These are phyloP conservation scores for Acanthococcus lagerstroemiae DNA, from an alignment of 2,888 invertebrate genomes.

Conservation along the genomic window DNA sequence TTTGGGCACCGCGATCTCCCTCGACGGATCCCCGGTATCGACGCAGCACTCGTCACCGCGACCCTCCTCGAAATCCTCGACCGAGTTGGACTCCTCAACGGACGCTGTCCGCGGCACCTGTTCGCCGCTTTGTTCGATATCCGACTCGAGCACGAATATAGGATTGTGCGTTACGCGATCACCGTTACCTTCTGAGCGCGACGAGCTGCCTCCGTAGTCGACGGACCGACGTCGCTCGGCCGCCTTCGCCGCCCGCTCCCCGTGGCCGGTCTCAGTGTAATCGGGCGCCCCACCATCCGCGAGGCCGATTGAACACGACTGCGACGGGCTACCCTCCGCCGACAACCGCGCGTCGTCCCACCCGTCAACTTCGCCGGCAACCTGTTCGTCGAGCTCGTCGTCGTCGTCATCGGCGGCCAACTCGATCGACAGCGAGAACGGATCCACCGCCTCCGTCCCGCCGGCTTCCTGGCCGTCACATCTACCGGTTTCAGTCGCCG, in stretches of 20 bases:
- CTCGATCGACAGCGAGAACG: not conserved
- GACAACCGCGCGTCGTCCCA: no score
- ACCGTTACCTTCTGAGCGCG: conserved; percentile 7
- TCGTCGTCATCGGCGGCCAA: not conserved
- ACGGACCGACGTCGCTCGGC: not conserved
- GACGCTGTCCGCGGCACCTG: no score
- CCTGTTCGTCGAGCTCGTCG: no score
- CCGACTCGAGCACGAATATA: conserved; percentile 7
- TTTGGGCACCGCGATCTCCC: not conserved
- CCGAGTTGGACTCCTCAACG: not conserved
- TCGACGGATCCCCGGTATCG: not conserved
- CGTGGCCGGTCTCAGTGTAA: not conserved
- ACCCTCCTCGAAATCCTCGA: not conserved
- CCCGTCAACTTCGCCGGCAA: conserved; percentile 1
- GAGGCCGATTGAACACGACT: not conserved
- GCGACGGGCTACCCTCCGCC: conserved; percentile 1
- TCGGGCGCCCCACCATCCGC: conserved; percentile 6
- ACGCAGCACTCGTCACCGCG: not conserved
- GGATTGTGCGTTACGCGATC: conserved; percentile 10
- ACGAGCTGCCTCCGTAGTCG: not conserved
- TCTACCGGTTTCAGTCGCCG: not conserved
- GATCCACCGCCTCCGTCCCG: conserved; percentile 7
- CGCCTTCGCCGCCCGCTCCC: no score
- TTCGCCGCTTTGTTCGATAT: not conserved
- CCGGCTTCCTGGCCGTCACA: conserved; percentile 7